Base-by-base conservation (phyloP, 2,888 invertebrate species). In the Aphodius sticticus region DNA sequence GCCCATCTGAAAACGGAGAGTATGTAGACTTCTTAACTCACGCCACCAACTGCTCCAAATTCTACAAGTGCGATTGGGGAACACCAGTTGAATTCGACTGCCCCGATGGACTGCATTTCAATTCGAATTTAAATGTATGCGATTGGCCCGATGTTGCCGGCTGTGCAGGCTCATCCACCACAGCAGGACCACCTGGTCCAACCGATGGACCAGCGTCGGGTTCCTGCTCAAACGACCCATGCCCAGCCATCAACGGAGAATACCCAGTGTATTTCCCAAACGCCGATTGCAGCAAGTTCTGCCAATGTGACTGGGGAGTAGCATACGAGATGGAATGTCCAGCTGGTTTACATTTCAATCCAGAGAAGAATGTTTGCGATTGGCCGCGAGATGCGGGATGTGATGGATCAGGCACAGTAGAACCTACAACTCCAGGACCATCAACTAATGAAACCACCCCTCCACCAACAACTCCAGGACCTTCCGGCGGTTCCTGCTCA, bases 301-400 rank as follows among this genome's bases (percentile, higher is more conserved):
- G 76, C 26, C 78, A 76, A 72, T 83, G 83, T 38, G 38, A 79
- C 69, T 77, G 77, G 76, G 83, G 83, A 16, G 37, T 38, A 37
- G 79, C 81, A 15, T 15, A 78, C 71, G 15, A 76, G 16, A 78
- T 78, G 36, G 36, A 81, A 12, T 83, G 83, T 69, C 81, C 82
- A 35, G 38, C 38, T 38, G 77, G 76, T 6, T 77, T 81, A 14
- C 79, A 81, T 53, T 79, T 81, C 69, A 81, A 79, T 75, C 76
- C 79, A 7, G 69, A 0, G 7, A 6, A 37, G 14, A 75, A 70
- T 75, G 79, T 70, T 69, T 81, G 81, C 69, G 80, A 78, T 70
- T 78, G 78, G 80, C 78, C 78, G 26, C 26, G 38, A n/a, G 36
- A 71, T 53, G 78, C 78, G 6, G 80, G 80, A 3, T 78, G 80